These are phyloP conservation scores for Cyclura pinguis DNA, from an alignment of 2,797 vertebrate genomes.

Conservation along the genomic window DNA sequence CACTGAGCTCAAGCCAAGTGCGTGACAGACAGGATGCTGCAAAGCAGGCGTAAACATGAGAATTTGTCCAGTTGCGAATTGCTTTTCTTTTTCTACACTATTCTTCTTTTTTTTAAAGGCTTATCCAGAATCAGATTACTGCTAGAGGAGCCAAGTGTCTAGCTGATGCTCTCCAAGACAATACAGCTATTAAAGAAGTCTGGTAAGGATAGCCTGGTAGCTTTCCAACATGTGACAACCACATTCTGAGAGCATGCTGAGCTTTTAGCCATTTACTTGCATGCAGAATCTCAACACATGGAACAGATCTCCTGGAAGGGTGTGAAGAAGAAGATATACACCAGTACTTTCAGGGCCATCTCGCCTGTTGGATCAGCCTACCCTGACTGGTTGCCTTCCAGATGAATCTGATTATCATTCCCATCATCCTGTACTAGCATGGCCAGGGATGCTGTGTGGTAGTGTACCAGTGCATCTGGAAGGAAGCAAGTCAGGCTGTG, in stretches of 20 bases:
- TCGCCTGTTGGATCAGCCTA: not conserved
- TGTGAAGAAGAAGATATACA: not conserved
- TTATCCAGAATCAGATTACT: slow-evolving; percentile 90
- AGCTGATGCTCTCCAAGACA: slow-evolving; percentile 83
- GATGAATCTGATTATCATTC: no score
- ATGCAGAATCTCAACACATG: no score
- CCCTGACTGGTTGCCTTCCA: no score
- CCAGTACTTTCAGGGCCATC: not conserved
- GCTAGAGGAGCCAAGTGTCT: slow-evolving; percentile 82
- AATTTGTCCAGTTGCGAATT: slow-evolving; percentile 32
- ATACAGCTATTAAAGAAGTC: slow-evolving; percentile 87
- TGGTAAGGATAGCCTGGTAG: slow-evolving; percentile 82
- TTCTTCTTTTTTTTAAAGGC: slow-evolving; percentile 79
- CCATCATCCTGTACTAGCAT: no score
- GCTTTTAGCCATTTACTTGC: not conserved
- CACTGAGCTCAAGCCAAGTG: not conserved
- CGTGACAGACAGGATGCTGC: not conserved
- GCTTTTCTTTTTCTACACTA: slow-evolving; percentile 30
- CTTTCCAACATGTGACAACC: not conserved
- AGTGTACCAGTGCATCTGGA: no score
- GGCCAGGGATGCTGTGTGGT: no score
- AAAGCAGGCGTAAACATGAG: not conserved
- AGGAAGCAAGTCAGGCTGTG: no score
- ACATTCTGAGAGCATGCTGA: not conserved
- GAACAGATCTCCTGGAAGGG: not conserved